Conservation (phyloP, 2,888 invertebrate genomes). For the Drosophila koepferae region DNA sequence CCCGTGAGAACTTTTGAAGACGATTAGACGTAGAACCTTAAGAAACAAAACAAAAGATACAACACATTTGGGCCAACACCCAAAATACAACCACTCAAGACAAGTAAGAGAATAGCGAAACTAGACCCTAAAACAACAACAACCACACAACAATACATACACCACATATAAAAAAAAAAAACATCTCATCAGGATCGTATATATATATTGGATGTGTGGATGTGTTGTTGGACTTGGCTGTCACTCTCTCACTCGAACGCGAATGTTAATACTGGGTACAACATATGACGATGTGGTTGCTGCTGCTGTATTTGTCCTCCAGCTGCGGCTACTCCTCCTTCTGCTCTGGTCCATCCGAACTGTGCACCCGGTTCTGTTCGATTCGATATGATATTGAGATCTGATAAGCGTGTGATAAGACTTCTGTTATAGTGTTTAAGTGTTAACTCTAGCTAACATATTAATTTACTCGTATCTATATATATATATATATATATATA, state of each 20-base stretch:
- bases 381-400: conserved; percentile 31
- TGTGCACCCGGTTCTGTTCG: conserved; percentile 73
- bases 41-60: conserved; percentile 41
- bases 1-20: conserved; percentile 51
- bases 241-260: conserved; percentile 10
- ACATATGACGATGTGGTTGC: conserved; percentile 67
- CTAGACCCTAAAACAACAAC: conserved; percentile 46
- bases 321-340: conserved; percentile 76
- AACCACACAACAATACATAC: conserved; percentile 41
- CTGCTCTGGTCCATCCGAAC: conserved; percentile 75
- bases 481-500: conserved; percentile 4
- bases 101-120: conserved; percentile 22
- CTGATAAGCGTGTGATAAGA: conserved; percentile 75
- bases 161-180: conserved; percentile 14
- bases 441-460: conserved; percentile 36
- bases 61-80: conserved; percentile 65
- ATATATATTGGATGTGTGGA: conserved; percentile 31
- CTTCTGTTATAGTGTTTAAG: conserved; percentile 70
- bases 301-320: conserved; percentile 78
- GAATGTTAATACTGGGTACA: conserved; percentile 44
- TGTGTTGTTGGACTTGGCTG: conserved; percentile 54
- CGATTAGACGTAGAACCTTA: conserved; percentile 57
- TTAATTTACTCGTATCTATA: conserved; percentile 1
- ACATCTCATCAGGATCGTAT: conserved; percentile 31
- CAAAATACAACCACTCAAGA: conserved; percentile 21